A percentile compares a stretch with the other conserved stretches of the same genome.
These are phyloP conservation scores for Brienomyrus longianalis DNA, from an alignment of 2,113 vertebrate species.

Conservation along the genomic window DNA sequence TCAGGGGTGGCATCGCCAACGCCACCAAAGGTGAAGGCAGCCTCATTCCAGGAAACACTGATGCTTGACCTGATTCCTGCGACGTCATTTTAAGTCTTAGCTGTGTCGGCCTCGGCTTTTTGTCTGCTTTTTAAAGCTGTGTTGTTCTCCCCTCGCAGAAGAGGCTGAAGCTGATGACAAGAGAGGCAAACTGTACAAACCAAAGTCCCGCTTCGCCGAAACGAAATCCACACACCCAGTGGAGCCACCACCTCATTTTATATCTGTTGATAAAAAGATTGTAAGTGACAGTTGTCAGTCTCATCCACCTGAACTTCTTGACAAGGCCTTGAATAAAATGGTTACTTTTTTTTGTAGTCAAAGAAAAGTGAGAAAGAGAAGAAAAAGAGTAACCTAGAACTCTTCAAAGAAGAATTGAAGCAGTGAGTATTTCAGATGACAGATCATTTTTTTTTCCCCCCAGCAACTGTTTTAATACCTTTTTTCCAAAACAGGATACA, in stretches of 20 bases:
- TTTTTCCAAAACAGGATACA: slow-evolving; percentile 74
- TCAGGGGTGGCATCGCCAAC: slow-evolving; percentile 93
- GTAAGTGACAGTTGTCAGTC: slow-evolving; percentile 60
- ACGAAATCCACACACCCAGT: slow-evolving; percentile 74
- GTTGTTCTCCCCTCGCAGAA: slow-evolving; percentile 60
- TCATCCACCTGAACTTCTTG: background rate
- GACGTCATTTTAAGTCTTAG: background rate
- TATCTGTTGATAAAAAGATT: slow-evolving; percentile 82
- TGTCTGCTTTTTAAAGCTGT: background rate
- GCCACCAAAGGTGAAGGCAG: slow-evolving; percentile 77
- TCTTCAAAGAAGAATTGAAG: slow-evolving; percentile 98
- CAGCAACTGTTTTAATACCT: background rate
- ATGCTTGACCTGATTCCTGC: background rate
- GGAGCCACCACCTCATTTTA: slow-evolving; percentile 84
- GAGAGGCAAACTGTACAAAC: slow-evolving; percentile 92
- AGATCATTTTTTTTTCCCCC: background rate
- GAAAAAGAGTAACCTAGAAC: slow-evolving; percentile 98
- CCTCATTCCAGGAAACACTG: background rate
- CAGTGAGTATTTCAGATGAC: slow-evolving; percentile 69
- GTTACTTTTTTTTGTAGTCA: slow-evolving; percentile 57
- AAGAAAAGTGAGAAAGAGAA: slow-evolving; percentile 97
- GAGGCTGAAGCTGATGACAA: slow-evolving; percentile 86
- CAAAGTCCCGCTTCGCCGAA: slow-evolving; percentile 83
- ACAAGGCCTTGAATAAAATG: background rate
- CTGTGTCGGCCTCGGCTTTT: background rate